Evolutionary conservation across 2,797 vertebrate genomes (phyloP).

Genomic region (Acrocephalus scirpaceus): DNA sequence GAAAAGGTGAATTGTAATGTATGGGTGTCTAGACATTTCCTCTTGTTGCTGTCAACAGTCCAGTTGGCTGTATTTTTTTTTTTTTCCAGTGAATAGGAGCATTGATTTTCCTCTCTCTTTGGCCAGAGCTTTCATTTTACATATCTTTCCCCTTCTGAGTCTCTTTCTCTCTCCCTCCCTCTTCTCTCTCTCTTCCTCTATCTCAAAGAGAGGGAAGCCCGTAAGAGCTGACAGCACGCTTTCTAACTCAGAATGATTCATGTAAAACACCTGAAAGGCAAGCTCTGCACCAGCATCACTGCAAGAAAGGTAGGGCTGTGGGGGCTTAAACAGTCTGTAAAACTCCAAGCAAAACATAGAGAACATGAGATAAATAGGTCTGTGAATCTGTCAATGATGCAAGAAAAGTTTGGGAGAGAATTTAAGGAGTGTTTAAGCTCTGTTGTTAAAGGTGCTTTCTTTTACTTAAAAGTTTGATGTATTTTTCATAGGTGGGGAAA

Average conservation of each 20-base stretch:
- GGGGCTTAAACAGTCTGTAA: slow-evolving; percentile 25
- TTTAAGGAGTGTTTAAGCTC: not conserved
- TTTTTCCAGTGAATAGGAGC: slow-evolving; percentile 61
- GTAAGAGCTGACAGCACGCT: slow-evolving; percentile 27
- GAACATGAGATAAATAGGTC: not conserved
- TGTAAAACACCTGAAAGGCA: slow-evolving; percentile 68
- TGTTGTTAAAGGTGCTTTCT: not conserved
- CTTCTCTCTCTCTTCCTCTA: not conserved
- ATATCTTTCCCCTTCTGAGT: slow-evolving; percentile 36
- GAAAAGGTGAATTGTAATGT: slow-evolving; percentile 65
- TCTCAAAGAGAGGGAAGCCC: slow-evolving; percentile 21
- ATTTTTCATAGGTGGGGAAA: not conserved
- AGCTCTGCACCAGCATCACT: slow-evolving; percentile 61
- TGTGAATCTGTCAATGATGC: slow-evolving; percentile 2
- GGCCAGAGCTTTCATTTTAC: slow-evolving; percentile 56
- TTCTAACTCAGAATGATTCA: slow-evolving; percentile 73
- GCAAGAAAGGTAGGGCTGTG: slow-evolving; percentile 64
- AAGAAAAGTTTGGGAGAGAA: slow-evolving; percentile 69
- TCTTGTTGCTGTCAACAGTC: slow-evolving; percentile 62
- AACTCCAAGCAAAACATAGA: not conserved
- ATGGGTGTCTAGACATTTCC: slow-evolving; percentile 59
- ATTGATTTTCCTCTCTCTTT: slow-evolving; percentile 66
- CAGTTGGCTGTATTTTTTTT: slow-evolving; percentile 56
- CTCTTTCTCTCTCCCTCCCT: slow-evolving; percentile 3
- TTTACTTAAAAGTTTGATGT: not conserved